Evolutionary conservation across 2,888 invertebrate species (phyloP).

Genomic region (Lasioglossum zephyrum): DNA sequence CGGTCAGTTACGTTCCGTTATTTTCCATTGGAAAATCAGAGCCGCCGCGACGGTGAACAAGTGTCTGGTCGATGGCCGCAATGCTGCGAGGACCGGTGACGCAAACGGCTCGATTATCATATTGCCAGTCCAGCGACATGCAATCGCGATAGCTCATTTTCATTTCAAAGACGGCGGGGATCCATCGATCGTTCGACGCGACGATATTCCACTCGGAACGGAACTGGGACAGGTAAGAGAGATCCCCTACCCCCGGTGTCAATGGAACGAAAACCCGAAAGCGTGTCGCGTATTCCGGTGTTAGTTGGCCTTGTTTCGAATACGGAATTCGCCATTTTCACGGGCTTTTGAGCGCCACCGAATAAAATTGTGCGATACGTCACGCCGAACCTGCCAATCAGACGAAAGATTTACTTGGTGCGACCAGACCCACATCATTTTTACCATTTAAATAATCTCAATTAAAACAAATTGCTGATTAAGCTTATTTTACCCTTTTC

Average conservation of each 20-base stretch:
- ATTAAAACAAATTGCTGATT: too few species aligned
- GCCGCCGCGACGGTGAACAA: neutral
- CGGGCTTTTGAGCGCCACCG: constrained; percentile 4
- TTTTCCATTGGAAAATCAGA: neutral
- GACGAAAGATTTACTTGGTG: neutral
- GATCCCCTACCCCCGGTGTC: neutral
- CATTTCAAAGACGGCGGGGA: constrained; percentile 17
- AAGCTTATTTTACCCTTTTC: too few species aligned
- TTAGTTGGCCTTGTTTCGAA: neutral
- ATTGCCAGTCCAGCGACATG: constrained; percentile 9
- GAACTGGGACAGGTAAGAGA: constrained; percentile 10
- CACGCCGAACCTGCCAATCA: neutral
- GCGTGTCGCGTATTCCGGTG: constrained; percentile 3
- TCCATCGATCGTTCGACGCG: neutral
- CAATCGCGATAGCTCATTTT: constrained; percentile 14
- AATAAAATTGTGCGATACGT: constrained; percentile 4
- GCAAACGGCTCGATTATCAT: constrained; percentile 5
- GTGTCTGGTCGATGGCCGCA: neutral
- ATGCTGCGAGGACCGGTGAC: neutral
- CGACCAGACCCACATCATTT: neutral
- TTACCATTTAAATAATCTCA: too few species aligned
- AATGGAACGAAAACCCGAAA: constrained; percentile 3
- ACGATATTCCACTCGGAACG: neutral
- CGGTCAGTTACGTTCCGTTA: neutral
- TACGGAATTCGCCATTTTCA: constrained; percentile 1